Conservation (phyloP, 2,888 invertebrate genomes). For the Hyposoter didymator region DNA sequence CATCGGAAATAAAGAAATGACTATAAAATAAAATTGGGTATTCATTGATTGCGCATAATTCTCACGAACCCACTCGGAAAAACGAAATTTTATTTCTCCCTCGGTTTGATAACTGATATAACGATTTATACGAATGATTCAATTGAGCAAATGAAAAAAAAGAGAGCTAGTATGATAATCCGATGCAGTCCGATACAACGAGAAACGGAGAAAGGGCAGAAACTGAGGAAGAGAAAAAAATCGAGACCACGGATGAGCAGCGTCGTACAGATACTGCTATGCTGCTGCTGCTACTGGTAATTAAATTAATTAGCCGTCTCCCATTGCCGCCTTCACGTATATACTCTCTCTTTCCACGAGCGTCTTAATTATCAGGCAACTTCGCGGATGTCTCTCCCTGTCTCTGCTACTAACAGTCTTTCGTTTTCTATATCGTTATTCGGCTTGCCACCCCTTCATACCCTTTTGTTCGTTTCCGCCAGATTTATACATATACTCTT, state of each 20-base stretch:
- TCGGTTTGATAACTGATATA: too few species aligned
- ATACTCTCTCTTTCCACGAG: slow-evolving; percentile 70
- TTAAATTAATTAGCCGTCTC: slow-evolving; percentile 83
- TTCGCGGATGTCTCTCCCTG: slow-evolving; percentile 67
- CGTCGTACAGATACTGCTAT: slow-evolving; percentile 29
- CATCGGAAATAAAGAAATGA: too few species aligned
- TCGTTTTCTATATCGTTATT: slow-evolving; percentile 37
- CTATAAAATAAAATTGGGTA: too few species aligned
- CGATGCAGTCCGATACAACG: slow-evolving; percentile 44
- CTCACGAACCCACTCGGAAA: too few species aligned
- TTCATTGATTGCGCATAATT: too few species aligned
- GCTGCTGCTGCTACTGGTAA: slow-evolving; percentile 73
- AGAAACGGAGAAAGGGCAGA: not conserved
- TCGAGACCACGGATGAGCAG: slow-evolving; percentile 56
- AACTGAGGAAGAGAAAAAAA: slow-evolving; percentile 37
- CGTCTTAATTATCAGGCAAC: slow-evolving; percentile 82
- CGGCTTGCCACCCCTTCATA: slow-evolving; percentile 43
- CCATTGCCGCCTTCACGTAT: slow-evolving; percentile 62
- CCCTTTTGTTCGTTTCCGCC: slow-evolving; percentile 50
- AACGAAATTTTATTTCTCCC: too few species aligned
- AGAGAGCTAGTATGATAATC: slow-evolving; percentile 53
- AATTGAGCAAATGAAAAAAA: slow-evolving; percentile 60
- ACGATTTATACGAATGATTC: slow-evolving; percentile 45
- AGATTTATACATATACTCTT: slow-evolving; percentile 10
- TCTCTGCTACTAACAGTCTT: slow-evolving; percentile 53